These are phyloP conservation scores for Microcebus lehilahytsara DNA, from an alignment of 2,113 vertebrate genomes.

Conservation along the genomic window DNA sequence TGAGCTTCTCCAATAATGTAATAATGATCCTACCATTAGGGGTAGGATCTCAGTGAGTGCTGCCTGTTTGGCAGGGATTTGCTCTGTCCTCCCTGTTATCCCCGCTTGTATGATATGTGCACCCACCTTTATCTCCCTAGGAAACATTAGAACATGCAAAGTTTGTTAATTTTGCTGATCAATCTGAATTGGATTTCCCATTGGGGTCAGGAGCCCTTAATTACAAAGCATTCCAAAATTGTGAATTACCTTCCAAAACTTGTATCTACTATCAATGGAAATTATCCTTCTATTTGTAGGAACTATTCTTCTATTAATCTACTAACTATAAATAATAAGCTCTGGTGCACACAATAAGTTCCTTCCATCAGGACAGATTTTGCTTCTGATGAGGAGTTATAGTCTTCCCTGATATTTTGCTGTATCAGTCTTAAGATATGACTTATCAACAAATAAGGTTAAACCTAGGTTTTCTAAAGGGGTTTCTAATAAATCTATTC, in stretches of 20 bases:
- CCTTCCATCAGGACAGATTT: not conserved
- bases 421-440: not conserved
- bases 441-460: not conserved
- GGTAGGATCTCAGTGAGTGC: not conserved
- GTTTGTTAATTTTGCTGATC: not conserved
- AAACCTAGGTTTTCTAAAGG: slow-evolving; percentile 29
- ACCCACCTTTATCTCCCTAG: not conserved
- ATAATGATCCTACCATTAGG: not conserved
- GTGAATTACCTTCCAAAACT: not conserved
- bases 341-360: not conserved
- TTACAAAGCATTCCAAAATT: not conserved
- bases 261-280: not conserved
- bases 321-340: not conserved
- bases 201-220: not conserved
- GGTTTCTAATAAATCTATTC: not conserved
- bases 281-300: not conserved
- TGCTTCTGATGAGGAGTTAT: not conserved
- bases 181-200: not conserved
- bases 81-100: not conserved
- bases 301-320: too few species aligned
- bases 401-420: not conserved
- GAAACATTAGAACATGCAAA: not conserved
- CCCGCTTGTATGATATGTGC: not conserved
- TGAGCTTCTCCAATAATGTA: not conserved
- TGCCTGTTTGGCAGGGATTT: not conserved